Percentiles rank a stretch among this genome's conserved stretches.
Evolutionary conservation across 2,113 vertebrate genomes (phyloP).

Genomic region (Poecile atricapillus): DNA sequence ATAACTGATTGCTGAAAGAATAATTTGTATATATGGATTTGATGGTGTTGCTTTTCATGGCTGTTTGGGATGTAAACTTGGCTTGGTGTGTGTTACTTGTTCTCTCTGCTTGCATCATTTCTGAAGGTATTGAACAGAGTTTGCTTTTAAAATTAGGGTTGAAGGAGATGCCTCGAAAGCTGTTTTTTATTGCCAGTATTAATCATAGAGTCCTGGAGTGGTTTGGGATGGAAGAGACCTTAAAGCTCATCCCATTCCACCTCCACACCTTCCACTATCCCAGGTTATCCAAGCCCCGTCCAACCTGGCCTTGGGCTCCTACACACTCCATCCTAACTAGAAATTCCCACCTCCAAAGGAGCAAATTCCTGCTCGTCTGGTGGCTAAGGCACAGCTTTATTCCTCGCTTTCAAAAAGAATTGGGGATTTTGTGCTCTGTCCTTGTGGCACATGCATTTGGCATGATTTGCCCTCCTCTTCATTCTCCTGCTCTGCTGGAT

Average conservation of each 20-base stretch:
- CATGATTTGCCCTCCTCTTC: neutral
- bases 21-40: neutral
- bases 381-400: neutral
- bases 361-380: neutral
- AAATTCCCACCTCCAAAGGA: neutral
- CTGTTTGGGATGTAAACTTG: neutral
- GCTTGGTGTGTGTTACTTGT: neutral
- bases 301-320: neutral
- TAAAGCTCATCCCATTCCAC: neutral
- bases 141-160: neutral
- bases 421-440: neutral
- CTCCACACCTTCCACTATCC: neutral
- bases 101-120: neutral
- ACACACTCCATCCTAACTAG: fast-evolving
- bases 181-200: neutral
- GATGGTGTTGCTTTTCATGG: neutral
- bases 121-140: neutral
- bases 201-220: neutral
- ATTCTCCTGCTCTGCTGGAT: neutral
- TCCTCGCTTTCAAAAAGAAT: neutral
- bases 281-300: neutral
- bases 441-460: fast-evolving
- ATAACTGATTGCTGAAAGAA: constrained; percentile 18
- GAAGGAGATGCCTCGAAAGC: neutral
- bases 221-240: neutral